Conservation (phyloP, 1,140 invertebrate genomes). For the Trachymyrmex cornetzi region DNA sequence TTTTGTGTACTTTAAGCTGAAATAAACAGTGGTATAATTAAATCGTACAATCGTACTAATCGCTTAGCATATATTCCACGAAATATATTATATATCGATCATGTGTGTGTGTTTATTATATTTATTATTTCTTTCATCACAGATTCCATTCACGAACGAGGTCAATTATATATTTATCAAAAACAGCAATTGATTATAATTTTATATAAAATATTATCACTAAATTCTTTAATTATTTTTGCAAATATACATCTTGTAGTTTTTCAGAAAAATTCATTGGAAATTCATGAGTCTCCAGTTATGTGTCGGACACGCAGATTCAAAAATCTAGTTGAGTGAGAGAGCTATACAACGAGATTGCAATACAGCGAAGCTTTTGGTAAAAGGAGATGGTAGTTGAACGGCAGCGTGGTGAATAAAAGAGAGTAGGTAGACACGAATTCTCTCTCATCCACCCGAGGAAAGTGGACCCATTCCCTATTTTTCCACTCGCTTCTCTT, state of each 20-base stretch:
- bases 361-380: constrained; percentile 57
- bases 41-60: not conserved
- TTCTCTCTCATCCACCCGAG: constrained; percentile 63
- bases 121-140: constrained; percentile 4
- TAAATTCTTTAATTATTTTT: constrained; percentile 12
- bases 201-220: not conserved
- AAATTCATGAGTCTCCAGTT: constrained; percentile 38
- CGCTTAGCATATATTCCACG: not conserved
- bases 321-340: constrained; percentile 53
- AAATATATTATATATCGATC: not conserved
- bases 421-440: constrained; percentile 49
- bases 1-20: not conserved
- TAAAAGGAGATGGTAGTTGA: constrained; percentile 54
- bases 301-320: constrained; percentile 31
- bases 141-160: not conserved
- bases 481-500: constrained; percentile 63
- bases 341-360: constrained; percentile 57
- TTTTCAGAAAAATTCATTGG: constrained; percentile 4
- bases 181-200: not conserved
- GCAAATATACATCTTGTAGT: constrained; percentile 1
- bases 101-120: no score
- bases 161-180: not conserved
- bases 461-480: constrained; percentile 72
- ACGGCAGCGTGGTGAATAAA: constrained; percentile 42
- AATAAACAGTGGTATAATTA: not conserved